Percentiles rank a stretch among this genome's conserved stretches.
These are phyloP conservation scores for Nautilus pompilius DNA, from an alignment of 1,140 invertebrate genomes.

Conservation along the genomic window DNA sequence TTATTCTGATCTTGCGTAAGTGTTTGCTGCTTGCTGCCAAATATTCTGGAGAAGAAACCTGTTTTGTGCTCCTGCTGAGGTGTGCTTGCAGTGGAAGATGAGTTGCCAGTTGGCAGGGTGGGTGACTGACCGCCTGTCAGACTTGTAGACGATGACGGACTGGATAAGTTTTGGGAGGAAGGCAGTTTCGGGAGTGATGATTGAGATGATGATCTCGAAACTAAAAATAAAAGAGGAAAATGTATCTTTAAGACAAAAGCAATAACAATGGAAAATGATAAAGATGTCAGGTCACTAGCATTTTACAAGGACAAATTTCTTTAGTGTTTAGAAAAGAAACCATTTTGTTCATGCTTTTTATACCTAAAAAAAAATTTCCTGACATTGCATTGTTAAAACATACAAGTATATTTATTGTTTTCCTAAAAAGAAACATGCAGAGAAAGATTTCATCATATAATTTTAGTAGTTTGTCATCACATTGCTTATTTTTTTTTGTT, in stretches of 20 bases:
- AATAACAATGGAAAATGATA: background rate
- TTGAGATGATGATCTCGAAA: background rate
- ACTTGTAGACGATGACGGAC: background rate
- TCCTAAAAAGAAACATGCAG: too few relatives aligned
- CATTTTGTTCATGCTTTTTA: too few relatives aligned
- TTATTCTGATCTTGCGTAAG: background rate
- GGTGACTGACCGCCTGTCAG: slow-evolving; percentile 8
- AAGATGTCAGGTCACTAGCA: too few relatives aligned
- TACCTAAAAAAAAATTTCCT: too few relatives aligned
- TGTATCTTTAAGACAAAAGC: background rate
- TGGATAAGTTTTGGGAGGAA: background rate
- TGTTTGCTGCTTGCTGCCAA: slow-evolving; percentile 33
- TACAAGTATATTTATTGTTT: too few relatives aligned
- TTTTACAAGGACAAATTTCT: too few relatives aligned
- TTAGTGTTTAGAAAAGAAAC: too few relatives aligned
- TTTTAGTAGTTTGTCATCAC: too few relatives aligned
- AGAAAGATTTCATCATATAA: too few relatives aligned
- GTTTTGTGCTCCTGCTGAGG: slow-evolving; percentile 34
- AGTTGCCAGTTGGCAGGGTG: background rate
- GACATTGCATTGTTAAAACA: too few relatives aligned
- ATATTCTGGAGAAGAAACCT: slow-evolving; percentile 49
- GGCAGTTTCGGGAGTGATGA: background rate
- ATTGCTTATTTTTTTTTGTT: too few relatives aligned
- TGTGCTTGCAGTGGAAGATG: slow-evolving; percentile 17
- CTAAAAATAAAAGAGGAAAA: slow-evolving; percentile 1